Base-by-base conservation (phyloP, 2,888 invertebrate genomes). In the Drosophila nr. fundita region DNA sequence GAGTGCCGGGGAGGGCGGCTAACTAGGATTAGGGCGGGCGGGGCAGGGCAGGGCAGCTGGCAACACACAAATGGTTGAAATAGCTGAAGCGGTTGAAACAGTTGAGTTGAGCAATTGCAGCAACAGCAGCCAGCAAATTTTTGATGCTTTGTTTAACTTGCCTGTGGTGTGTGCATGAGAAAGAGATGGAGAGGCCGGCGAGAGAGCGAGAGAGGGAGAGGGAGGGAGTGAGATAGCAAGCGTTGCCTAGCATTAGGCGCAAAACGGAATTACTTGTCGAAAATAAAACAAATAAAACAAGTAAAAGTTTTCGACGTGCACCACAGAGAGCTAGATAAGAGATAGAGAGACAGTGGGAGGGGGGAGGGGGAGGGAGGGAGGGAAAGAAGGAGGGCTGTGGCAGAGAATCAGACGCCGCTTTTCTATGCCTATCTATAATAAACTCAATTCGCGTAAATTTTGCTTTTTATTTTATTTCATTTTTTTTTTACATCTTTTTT, bases 221-320 rank as follows among this genome's bases (percentile, higher is more conserved):
- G 1, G 30, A 4, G 38, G 13, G 30, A 54, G 42, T 24, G 54
- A 72, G 50, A 61, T 18, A 53, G 69, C 50, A 30, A 72, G 18
- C 71, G 68, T 76, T 61, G 82, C 76, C 66, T 55, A 70, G 80
- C 73, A 87, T 85, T 85, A 87, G 85, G 85, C 85, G 75, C 78
- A 82, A 82, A 80, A 76, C 72, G 80, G 76, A 82, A 84, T 86
- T 86, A 78, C 82, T 87, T 80, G 80, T 80, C 68, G 71, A 76
- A 85, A 87, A 77, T 74, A 87, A 84, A 76, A 68, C 78, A 87
- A 85, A 85, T 78, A 85, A 83, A 87, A 73, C 79, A 73, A 68
- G 80, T 50, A 71, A 82, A 82, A 80, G 53, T 82, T 87, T 74
- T 57, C 77, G 38, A 73, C 69, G 72, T 69, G 76, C 72, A 29